These are phyloP conservation scores for Aratinga solstitialis DNA, from an alignment of 2,797 vertebrate species.

Conservation along the genomic window DNA sequence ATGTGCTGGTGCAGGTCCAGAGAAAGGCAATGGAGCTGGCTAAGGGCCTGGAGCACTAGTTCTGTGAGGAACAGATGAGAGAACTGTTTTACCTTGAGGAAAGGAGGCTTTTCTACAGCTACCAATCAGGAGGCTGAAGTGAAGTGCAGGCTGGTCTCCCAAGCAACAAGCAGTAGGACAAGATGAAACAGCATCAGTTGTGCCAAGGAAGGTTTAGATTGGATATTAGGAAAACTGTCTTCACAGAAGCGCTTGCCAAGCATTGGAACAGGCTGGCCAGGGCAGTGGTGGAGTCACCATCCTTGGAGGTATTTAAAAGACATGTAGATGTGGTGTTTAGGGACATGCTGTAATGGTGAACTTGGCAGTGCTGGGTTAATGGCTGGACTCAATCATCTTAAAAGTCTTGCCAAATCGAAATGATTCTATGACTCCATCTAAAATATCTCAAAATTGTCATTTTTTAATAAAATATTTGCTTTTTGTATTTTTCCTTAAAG, in stretches of 20 bases:
- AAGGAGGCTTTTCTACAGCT: not conserved
- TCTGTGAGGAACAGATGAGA: not conserved
- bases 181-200: not conserved
- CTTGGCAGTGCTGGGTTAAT: not conserved
- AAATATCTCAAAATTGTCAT: not conserved
- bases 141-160: fast-evolving
- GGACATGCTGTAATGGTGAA: no score
- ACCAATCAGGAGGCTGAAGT: not conserved
- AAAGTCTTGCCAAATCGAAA: not conserved
- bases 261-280: not conserved
- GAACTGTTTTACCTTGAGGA: not conserved
- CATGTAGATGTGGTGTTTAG: fast-evolving
- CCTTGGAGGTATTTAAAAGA: not conserved
- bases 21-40: fast-evolving
- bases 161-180: not conserved
- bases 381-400: not conserved
- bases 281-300: fast-evolving
- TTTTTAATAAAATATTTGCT: not conserved
- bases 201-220: fast-evolving
- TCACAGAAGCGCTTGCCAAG: fast-evolving
- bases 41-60: not conserved
- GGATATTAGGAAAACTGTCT: not conserved
- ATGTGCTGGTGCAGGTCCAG: not conserved
- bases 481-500: not conserved
- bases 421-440: not conserved